Percentiles rank a stretch among this genome's conserved stretches.
These are phyloP conservation scores for Apistogramma diplotaenia DNA, from an alignment of 2,113 vertebrate species.

Conservation along the genomic window DNA sequence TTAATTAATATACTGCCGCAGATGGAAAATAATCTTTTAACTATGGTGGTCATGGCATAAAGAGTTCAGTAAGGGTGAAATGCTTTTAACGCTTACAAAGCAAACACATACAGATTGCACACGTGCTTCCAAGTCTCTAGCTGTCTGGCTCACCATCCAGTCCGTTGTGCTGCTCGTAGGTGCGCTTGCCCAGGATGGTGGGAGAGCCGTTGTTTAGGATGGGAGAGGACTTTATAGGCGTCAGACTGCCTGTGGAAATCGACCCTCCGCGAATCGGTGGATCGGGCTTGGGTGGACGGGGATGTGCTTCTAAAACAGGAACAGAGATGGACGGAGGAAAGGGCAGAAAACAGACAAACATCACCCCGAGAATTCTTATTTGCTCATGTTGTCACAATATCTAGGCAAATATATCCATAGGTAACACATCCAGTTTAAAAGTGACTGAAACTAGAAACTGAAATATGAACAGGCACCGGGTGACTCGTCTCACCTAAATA, in stretches of 20 bases:
- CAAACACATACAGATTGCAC: not conserved
- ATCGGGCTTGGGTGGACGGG: constrained; percentile 85
- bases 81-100: not conserved
- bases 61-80: not conserved
- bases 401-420: not conserved
- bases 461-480: not conserved
- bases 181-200: constrained; percentile 95
- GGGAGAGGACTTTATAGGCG: constrained; percentile 87
- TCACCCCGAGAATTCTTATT: not conserved
- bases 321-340: not conserved
- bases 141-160: constrained; percentile 85
- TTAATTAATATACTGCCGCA: not conserved
- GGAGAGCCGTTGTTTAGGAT: constrained; percentile 97
- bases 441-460: not conserved
- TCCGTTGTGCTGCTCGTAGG: constrained; percentile 96
- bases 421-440: not conserved
- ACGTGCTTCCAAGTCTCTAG: not conserved
- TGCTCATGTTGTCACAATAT: not conserved
- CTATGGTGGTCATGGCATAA: not conserved
- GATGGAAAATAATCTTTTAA: not conserved
- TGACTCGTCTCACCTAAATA: constrained; percentile 84
- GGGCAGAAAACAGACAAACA: not conserved
- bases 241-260: constrained; percentile 84
- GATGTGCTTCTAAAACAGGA: constrained; percentile 88
- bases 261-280: constrained; percentile 78